Base-by-base conservation (phyloP, 92 coral and sea anemone species). In the Virgularia gustaviana region DNA sequence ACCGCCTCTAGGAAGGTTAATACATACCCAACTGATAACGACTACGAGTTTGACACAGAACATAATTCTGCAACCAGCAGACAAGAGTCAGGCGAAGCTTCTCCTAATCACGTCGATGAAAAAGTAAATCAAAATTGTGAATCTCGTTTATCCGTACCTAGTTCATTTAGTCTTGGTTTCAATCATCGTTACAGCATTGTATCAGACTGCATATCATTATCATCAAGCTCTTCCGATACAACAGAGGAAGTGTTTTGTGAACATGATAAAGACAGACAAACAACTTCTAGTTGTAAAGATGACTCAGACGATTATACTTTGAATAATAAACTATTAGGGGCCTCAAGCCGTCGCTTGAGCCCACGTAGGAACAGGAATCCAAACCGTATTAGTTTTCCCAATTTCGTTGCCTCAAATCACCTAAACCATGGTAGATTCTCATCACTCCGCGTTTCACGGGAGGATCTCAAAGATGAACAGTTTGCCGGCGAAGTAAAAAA, bases 181-280 rank as follows among this genome's bases (percentile, higher is more conserved):
- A 88, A 95, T 27, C 79, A 89, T 81, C 96, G 98, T 44, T 92
- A 92, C 81, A 92, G 98, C 60, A 83, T 92, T 76, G 98, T 92
- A 49, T 92, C 98, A 29, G 98, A 92, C 72, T 92, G 98, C 36
- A 89, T 92, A 56, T 92, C 96, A 53, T 51, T 92, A 38, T 92
- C 98, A 22, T 95, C 85, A 33, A 88, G 85, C 59, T 86, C 90
- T n/a, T 83, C 81, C 24, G 90, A 95, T 55, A 89, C 96, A 22
- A 66, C 82, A 20, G 90, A 89, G 51, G 87, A 89, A 78, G 57
- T 78, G 36, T 64, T n/a, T n/a, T n/a, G n/a, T n/a, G n/a, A n/a
- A n/a, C n/a, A n/a, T n/a, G n/a, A n/a, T n/a, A n/a, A n/a, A n/a
- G n/a, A n/a, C n/a, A n/a, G n/a, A n/a, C n/a, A n/a, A n/a, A n/a